Evolutionary conservation across 2,113 vertebrate genomes (phyloP).

Genomic region (Cynopterus brachyotis): DNA sequence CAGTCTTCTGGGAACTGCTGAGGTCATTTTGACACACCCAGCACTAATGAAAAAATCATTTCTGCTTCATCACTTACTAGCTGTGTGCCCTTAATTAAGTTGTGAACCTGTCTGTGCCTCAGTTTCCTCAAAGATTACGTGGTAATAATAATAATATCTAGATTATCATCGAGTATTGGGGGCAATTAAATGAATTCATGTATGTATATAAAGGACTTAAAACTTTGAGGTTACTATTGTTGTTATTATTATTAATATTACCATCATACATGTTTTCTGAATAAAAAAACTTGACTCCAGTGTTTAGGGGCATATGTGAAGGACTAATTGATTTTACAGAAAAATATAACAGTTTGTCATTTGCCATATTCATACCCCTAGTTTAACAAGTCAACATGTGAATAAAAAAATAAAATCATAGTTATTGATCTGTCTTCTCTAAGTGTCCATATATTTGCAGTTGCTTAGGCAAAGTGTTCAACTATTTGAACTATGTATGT

Average conservation of each 20-base stretch:
- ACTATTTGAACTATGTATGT: neutral
- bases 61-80: neutral
- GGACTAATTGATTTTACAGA: neutral
- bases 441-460: neutral
- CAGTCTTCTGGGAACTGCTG: neutral
- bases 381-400: neutral
- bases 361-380: neutral
- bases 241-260: neutral
- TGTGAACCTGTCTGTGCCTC: neutral
- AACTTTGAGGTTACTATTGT: neutral
- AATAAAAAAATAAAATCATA: neutral
- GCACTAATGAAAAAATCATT: neutral
- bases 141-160: neutral
- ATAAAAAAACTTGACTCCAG: neutral
- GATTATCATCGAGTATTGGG: neutral
- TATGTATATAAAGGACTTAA: neutral
- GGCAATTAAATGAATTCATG: neutral
- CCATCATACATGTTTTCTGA: neutral
- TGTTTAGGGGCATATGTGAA: neutral
- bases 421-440: neutral
- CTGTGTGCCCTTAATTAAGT: neutral
- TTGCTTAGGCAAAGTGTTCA: neutral
- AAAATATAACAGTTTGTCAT: neutral
- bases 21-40: slow-evolving; percentile 41
- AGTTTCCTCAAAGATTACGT: neutral